Percentiles rank a stretch among this genome's conserved stretches.
Evolutionary conservation across 2,888 invertebrate species (phyloP).

Genomic region (Melipona beecheii): DNA sequence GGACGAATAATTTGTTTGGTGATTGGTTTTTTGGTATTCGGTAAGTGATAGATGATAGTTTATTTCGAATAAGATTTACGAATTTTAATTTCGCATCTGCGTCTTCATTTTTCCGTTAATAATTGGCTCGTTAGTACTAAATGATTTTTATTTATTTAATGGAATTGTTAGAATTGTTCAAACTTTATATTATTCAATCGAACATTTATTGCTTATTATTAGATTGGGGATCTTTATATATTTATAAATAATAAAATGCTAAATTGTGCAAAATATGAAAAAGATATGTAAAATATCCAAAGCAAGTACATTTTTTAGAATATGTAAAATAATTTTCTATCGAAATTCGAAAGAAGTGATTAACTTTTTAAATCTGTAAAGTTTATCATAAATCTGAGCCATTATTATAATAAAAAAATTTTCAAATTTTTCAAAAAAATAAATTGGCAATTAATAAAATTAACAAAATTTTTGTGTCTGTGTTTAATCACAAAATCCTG

Average conservation of each 20-base stretch:
- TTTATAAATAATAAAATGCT: too few relatives aligned
- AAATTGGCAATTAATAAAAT: neutral
- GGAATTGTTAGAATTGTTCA: neutral
- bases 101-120: neutral
- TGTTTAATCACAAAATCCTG: too few relatives aligned
- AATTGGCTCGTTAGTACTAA: neutral
- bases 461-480: too few relatives aligned
- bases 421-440: neutral
- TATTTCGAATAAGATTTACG: neutral
- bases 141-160: neutral
- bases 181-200: too few relatives aligned
- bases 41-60: neutral
- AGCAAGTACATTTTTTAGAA: too few relatives aligned
- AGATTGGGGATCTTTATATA: too few relatives aligned
- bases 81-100: neutral
- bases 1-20: slow-evolving; percentile 7
- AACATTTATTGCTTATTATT: too few relatives aligned
- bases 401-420: neutral
- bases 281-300: too few relatives aligned
- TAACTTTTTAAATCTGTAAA: too few relatives aligned
- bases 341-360: too few relatives aligned
- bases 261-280: too few relatives aligned
- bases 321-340: too few relatives aligned
- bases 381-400: neutral
- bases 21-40: neutral